These are phyloP conservation scores for Thumatha senex DNA, from an alignment of 2,888 invertebrate genomes.

Conservation along the genomic window DNA sequence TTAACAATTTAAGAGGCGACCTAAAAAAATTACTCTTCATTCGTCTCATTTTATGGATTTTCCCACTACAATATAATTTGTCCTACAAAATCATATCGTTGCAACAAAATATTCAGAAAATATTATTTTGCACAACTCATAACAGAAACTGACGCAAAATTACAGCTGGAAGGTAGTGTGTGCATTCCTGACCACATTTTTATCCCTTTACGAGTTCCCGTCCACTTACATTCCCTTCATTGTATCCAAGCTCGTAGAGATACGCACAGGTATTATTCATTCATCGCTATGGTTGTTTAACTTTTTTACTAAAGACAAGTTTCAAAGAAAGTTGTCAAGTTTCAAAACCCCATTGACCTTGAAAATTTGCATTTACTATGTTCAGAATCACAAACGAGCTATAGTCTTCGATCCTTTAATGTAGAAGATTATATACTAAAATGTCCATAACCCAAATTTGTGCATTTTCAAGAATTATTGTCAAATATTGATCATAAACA, in stretches of 20 bases:
- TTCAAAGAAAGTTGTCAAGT: conserved; percentile 42
- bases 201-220: conserved; percentile 47
- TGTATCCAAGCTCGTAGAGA: conserved; percentile 56
- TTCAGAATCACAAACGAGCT: neutral
- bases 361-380: neutral
- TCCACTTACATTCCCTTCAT: conserved; percentile 52
- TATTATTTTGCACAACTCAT: conserved; percentile 6
- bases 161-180: conserved; percentile 49
- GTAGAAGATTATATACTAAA: neutral
- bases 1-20: conserved; percentile 29
- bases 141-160: conserved; percentile 1
- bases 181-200: conserved; percentile 69
- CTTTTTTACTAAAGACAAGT: too few relatives aligned
- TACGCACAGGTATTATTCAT: conserved; percentile 55
- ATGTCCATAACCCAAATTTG: too few relatives aligned
- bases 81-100: neutral
- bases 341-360: conserved; percentile 23
- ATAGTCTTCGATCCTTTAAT: neutral
- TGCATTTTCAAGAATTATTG: too few relatives aligned
- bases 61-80: too few relatives aligned
- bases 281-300: conserved; percentile 53
- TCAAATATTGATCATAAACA: neutral
- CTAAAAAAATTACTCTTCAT: too few relatives aligned
- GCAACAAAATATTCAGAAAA: too few relatives aligned
- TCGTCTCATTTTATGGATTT: too few relatives aligned